Evolutionary conservation across 1,140 invertebrate species (phyloP).

Genomic region (Caerostris extrusa): DNA sequence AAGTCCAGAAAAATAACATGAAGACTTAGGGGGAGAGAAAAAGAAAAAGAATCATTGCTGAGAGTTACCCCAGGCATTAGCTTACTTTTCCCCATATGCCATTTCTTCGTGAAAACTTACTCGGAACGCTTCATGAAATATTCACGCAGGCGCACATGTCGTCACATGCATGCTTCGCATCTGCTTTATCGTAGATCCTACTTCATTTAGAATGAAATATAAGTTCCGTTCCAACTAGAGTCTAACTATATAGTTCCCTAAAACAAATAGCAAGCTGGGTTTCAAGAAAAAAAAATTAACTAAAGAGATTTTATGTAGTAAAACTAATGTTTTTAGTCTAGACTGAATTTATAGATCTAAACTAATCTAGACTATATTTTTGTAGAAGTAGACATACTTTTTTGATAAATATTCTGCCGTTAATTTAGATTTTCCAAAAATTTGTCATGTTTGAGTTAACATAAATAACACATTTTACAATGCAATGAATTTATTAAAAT

Average conservation of each 20-base stretch:
- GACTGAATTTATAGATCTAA: no score
- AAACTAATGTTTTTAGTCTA: no score
- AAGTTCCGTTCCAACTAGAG: neutral
- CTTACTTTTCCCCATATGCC: constrained; percentile 17
- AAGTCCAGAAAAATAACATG: neutral
- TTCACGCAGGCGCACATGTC: neutral
- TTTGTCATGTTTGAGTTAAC: no score
- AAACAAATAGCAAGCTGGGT: neutral
- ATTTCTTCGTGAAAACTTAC: constrained; percentile 17
- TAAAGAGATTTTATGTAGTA: no score
- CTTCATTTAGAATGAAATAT: constrained; percentile 20
- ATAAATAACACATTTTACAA: no score
- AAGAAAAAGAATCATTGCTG: neutral
- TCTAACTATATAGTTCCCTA: neutral
- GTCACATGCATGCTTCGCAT: neutral
- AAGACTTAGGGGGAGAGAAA: neutral
- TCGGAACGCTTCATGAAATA: constrained; percentile 20
- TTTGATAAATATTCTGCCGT: no score
- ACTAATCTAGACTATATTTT: no score
- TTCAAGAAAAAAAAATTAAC: no score
- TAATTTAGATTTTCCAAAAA: no score
- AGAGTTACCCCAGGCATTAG: constrained; percentile 21
- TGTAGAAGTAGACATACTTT: no score
- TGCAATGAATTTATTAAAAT: no score
- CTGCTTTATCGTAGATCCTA: neutral